phyloP scores from a whole-genome alignment of 2,888 invertebrate species.

The Gastracanthus pulcherrimus region DNA sequence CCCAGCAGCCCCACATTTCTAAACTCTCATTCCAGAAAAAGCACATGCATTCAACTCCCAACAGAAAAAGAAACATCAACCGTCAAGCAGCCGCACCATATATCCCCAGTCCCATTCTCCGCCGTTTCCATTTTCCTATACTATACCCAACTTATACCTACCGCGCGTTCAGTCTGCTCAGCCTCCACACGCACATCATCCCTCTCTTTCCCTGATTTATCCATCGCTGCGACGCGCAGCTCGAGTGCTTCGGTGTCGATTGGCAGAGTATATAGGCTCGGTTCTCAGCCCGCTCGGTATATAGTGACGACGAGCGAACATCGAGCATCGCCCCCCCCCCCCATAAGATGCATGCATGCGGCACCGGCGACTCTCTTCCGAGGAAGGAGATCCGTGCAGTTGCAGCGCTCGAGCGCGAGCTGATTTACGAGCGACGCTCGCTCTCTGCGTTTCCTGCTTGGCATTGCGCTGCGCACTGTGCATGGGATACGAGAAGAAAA shows the following conservation, averaged over 20 bases:
- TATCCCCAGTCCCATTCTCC: background rate
- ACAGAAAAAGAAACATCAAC: background rate
- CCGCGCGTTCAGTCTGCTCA: background rate
- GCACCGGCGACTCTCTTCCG: no score
- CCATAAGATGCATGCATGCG: background rate
- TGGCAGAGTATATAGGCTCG: background rate
- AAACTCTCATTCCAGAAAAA: background rate
- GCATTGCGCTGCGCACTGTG: background rate
- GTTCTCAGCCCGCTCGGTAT: constrained; percentile 1
- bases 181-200: background rate
- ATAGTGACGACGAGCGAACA: background rate
- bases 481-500: background rate
- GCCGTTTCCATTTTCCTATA: background rate
- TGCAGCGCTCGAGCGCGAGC: background rate
- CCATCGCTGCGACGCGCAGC: background rate
- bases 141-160: background rate
- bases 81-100: background rate
- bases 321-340: background rate
- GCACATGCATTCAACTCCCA: background rate
- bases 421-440: constrained; percentile 27
- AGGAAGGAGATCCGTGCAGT: background rate
- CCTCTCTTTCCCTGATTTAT: background rate
- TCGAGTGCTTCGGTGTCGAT: constrained; percentile 24
- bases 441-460: background rate
- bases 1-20: no score